phyloP scores from a whole-genome alignment of 2,113 vertebrate genomes.

The Ibidorhyncha struthersii region DNA sequence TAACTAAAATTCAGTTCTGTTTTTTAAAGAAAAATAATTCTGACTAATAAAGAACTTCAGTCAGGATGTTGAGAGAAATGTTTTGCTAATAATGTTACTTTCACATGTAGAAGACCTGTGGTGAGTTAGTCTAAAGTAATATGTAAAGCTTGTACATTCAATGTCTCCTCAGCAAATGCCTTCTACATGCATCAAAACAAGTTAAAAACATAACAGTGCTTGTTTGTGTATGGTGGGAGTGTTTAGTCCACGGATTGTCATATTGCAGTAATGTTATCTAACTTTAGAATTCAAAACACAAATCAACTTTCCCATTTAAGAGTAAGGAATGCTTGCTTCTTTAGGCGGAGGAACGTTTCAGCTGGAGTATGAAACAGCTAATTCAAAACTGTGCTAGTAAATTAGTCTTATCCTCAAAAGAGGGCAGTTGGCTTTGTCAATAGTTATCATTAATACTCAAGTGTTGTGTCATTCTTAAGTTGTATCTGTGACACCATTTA shows the following conservation, averaged over 20 bases:
- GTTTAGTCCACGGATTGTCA: neutral
- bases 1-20: neutral
- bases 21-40: neutral
- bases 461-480: neutral
- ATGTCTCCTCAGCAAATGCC: neutral
- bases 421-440: neutral
- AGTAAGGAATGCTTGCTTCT: neutral
- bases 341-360: neutral
- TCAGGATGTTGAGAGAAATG: neutral
- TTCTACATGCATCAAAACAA: neutral
- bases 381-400: neutral
- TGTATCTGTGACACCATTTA: neutral
- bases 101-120: rapidly evolving
- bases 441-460: neutral
- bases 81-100: neutral
- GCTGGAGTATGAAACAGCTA: neutral
- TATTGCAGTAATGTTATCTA: neutral
- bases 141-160: neutral
- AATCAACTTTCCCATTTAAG: neutral
- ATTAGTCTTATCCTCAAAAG: too few relatives aligned
- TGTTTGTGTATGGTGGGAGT: neutral
- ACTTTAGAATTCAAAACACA: neutral
- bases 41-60: neutral
- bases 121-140: neutral
- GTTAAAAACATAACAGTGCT: neutral